These are phyloP conservation scores for Lysiphlebus fabarum DNA, from an alignment of 1,140 invertebrate species.

Conservation along the genomic window DNA sequence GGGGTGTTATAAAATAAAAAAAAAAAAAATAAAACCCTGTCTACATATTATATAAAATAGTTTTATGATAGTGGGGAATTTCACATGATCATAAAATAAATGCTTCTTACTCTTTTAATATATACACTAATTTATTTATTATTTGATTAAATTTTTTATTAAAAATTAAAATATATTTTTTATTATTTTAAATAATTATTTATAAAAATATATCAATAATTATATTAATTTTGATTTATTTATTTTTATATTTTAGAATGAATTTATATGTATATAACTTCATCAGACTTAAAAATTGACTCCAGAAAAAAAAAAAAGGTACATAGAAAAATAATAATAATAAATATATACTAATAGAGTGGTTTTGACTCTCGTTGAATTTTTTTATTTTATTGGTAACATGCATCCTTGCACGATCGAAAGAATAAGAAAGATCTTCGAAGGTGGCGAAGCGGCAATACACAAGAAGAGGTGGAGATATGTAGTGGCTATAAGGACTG, in stretches of 20 bases:
- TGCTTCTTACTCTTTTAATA: too few species aligned
- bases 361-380: background rate
- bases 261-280: too few species aligned
- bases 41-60: slow-evolving; percentile 51
- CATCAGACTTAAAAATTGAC: background rate
- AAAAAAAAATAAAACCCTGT: slow-evolving; percentile 34
- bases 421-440: background rate
- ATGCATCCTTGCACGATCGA: background rate
- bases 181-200: too few species aligned
- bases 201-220: too few species aligned
- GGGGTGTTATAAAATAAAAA: too few species aligned
- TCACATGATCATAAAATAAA: slow-evolving; percentile 47
- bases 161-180: too few species aligned
- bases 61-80: slow-evolving; percentile 50
- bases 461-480: slow-evolving; percentile 12
- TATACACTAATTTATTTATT: too few species aligned
- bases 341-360: slow-evolving; percentile 9
- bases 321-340: background rate
- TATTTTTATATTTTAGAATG: too few species aligned
- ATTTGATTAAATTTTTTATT: too few species aligned
- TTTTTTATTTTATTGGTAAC: too few species aligned
- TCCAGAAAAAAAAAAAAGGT: background rate
- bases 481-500: slow-evolving; percentile 27
- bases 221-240: too few species aligned
- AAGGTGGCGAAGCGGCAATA: slow-evolving; percentile 9